These are phyloP conservation scores for Limosa lapponica DNA, from an alignment of 2,797 vertebrate species.

Conservation along the genomic window DNA sequence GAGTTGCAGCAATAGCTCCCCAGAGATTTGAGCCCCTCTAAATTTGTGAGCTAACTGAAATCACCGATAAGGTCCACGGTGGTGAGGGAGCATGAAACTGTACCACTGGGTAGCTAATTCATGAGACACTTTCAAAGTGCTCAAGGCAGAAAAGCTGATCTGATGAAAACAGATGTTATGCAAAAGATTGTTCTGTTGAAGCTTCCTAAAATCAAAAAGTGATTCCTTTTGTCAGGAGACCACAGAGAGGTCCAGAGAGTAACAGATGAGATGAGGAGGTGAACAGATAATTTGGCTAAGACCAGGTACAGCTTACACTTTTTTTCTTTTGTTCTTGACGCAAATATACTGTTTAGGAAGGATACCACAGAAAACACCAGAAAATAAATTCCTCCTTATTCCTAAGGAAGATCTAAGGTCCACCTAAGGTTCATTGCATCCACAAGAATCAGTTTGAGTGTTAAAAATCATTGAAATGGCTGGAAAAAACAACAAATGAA, in stretches of 20 bases:
- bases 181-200: background rate
- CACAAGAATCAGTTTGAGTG: background rate
- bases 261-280: background rate
- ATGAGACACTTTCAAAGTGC: background rate
- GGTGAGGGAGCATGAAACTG: background rate
- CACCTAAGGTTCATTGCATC: background rate
- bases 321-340: background rate
- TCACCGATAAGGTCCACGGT: slow-evolving; percentile 1
- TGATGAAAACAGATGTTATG: slow-evolving; percentile 4
- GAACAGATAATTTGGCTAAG: background rate
- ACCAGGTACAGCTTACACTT: background rate
- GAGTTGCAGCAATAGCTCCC: slow-evolving; percentile 23
- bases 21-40: slow-evolving; percentile 23
- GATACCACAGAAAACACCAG: background rate
- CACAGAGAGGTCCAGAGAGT: background rate
- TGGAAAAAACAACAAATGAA: background rate
- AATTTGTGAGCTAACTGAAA: slow-evolving; percentile 36
- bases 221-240: background rate
- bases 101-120: slow-evolving; percentile 26
- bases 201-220: slow-evolving; percentile 17
- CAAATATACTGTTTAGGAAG: background rate
- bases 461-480: background rate
- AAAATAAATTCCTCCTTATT: background rate
- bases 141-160: background rate
- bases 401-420: background rate